Conservation (phyloP, 2,888 invertebrate genomes). For the Stenoptilia bipunctidactyla region DNA sequence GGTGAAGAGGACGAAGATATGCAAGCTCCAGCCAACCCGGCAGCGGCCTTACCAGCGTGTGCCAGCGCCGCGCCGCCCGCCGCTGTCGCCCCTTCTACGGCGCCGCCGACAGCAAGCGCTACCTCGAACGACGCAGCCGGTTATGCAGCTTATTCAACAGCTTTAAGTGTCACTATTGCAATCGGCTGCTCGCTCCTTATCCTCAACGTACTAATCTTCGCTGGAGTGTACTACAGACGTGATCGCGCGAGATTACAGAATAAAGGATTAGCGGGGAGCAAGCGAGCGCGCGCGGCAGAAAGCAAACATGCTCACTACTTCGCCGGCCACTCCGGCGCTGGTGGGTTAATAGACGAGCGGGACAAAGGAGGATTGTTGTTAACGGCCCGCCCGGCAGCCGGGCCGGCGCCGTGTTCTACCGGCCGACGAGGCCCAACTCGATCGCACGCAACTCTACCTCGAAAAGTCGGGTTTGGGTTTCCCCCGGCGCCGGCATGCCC, state of each 20-base stretch:
- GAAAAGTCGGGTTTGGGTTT: slow-evolving; percentile 62
- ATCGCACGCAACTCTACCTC: slow-evolving; percentile 60
- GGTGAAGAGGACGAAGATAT: slow-evolving; percentile 75
- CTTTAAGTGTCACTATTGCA: slow-evolving; percentile 82
- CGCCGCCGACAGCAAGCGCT: slow-evolving; percentile 45
- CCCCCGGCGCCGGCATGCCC: slow-evolving; percentile 57
- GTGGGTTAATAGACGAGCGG: slow-evolving; percentile 88
- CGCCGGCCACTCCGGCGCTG: slow-evolving; percentile 82
- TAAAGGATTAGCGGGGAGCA: slow-evolving; percentile 80
- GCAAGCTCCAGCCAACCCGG: slow-evolving; percentile 68
- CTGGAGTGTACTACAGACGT: slow-evolving; percentile 86
- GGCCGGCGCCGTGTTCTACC: slow-evolving; percentile 50
- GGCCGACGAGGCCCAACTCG: slow-evolving; percentile 43
- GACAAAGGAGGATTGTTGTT: slow-evolving; percentile 36
- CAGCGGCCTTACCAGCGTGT: slow-evolving; percentile 72
- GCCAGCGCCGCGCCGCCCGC: slow-evolving; percentile 73
- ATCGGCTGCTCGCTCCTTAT: slow-evolving; percentile 86
- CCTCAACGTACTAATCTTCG: slow-evolving; percentile 85
- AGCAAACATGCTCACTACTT: slow-evolving; percentile 86
- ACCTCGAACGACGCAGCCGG: slow-evolving; percentile 77
- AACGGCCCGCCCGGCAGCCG: too few species aligned
- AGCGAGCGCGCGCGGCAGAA: slow-evolving; percentile 70
- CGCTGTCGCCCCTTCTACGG: slow-evolving; percentile 9
- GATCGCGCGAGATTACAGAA: slow-evolving; percentile 85
- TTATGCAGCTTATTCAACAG: slow-evolving; percentile 81